Evolutionary conservation across 2,888 invertebrate genomes (phyloP).

Genomic region (Auanema freiburgensis): DNA sequence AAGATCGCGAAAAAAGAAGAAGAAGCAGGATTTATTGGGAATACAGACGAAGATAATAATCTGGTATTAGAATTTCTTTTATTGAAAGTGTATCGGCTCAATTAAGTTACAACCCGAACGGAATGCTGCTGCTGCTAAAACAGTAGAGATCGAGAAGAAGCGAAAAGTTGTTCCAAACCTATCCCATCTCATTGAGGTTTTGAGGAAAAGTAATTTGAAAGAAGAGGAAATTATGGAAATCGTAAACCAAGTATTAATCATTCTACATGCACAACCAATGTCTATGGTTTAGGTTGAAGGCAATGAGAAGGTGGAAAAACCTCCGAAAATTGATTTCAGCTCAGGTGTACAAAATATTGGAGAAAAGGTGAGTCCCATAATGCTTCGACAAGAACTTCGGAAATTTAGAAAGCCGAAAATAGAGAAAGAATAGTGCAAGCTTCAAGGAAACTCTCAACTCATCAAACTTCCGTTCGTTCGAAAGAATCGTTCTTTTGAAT

Average conservation of each 20-base stretch:
- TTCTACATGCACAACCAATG: not conserved
- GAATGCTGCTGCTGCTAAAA: slow-evolving; percentile 11
- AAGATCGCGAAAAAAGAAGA: slow-evolving; percentile 7
- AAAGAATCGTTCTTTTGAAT: too few relatives aligned
- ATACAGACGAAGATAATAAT: slow-evolving; percentile 14
- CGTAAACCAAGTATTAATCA: slow-evolving; percentile 29
- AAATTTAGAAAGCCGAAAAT: slow-evolving; percentile 12
- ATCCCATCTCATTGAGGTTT: slow-evolving; percentile 43
- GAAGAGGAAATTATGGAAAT: slow-evolving; percentile 52
- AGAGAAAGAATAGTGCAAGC: slow-evolving; percentile 16
- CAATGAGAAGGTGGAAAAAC: slow-evolving; percentile 31
- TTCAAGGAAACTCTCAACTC: slow-evolving; percentile 9
- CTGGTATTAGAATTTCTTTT: slow-evolving; percentile 5
- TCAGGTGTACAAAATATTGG: slow-evolving; percentile 40
- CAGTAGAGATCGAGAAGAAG: slow-evolving; percentile 22
- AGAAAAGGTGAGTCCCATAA: slow-evolving; percentile 23
- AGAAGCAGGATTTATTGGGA: slow-evolving; percentile 7
- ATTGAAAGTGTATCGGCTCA: slow-evolving; percentile 11
- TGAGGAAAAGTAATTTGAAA: slow-evolving; percentile 51
- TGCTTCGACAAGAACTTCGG: not conserved
- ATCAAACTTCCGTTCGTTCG: not conserved
- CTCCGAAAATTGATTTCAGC: slow-evolving; percentile 40
- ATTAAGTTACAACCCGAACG: slow-evolving; percentile 1
- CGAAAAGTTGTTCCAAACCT: slow-evolving; percentile 44
- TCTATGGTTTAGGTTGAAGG: slow-evolving; percentile 32